These are phyloP conservation scores for Himalopsyche kuldschensis DNA, from an alignment of 2,888 invertebrate species.

Conservation along the genomic window DNA sequence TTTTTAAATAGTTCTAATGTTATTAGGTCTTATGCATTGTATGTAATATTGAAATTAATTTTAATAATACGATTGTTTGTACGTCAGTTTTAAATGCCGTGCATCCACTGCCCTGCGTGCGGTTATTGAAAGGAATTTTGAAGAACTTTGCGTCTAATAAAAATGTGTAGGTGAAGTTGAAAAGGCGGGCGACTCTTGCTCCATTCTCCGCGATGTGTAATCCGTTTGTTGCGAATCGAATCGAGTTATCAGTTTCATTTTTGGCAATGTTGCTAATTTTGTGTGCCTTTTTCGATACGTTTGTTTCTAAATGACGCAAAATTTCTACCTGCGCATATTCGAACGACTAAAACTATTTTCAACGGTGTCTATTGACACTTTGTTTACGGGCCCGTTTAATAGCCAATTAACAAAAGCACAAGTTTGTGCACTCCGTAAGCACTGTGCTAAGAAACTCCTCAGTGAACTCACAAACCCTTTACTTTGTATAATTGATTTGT, in stretches of 20 bases:
- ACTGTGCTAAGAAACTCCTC: neutral
- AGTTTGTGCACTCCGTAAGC: no score
- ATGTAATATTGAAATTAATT: conserved; percentile 19
- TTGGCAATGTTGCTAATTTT: neutral
- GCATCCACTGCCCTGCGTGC: neutral
- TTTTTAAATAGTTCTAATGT: conserved; percentile 35
- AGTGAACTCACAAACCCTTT: neutral
- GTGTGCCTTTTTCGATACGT: neutral
- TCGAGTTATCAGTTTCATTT: neutral
- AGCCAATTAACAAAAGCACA: no score
- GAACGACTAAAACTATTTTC: neutral
- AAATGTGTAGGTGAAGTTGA: neutral
- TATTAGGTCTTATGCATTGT: conserved; percentile 32
- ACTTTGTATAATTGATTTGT: neutral
- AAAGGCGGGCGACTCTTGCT: neutral
- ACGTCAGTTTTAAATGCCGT: neutral
- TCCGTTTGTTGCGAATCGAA: conserved; percentile 1
- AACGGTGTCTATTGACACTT: neutral
- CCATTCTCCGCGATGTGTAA: neutral
- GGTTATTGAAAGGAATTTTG: neutral
- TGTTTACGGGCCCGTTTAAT: no score
- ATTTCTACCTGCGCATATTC: neutral
- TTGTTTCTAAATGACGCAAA: neutral
- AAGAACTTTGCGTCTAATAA: neutral
- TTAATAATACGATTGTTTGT: conserved; percentile 10